Evolutionary conservation across 2,113 vertebrate genomes (phyloP).

Genomic region (Carlito syrichta): DNA sequence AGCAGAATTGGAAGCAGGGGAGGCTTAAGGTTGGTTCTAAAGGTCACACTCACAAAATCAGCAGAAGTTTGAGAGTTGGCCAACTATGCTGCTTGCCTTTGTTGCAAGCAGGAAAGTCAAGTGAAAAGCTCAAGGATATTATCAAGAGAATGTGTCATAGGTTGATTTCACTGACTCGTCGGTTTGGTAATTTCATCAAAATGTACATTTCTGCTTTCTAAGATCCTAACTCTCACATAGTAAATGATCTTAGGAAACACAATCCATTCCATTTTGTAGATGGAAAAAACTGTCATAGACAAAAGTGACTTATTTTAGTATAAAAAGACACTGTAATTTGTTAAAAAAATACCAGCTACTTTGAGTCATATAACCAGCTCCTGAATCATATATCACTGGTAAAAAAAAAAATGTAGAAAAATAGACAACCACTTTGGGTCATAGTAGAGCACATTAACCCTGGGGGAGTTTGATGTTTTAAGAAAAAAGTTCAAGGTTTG

Average conservation of each 20-base stretch:
- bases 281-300: neutral
- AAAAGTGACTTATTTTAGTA: neutral
- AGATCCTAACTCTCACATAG: neutral
- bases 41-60: conserved; percentile 7
- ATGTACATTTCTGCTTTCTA: neutral
- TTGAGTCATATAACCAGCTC: neutral
- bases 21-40: neutral
- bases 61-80: neutral
- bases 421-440: neutral
- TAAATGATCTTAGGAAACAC: neutral
- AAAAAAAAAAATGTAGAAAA: neutral
- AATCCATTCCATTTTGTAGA: neutral
- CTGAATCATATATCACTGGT: neutral
- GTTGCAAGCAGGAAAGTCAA: neutral
- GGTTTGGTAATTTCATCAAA: conserved; percentile 1
- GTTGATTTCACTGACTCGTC: neutral
- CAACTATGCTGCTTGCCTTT: neutral
- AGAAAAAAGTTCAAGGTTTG: neutral
- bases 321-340: neutral
- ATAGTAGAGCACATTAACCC: neutral
- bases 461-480: neutral
- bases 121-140: neutral
- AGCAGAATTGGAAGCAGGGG: conserved; percentile 30
- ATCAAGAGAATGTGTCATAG: neutral
- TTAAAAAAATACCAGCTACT: neutral